Conservation (phyloP, 2,888 invertebrate genomes). For the Orthosia cruda region DNA sequence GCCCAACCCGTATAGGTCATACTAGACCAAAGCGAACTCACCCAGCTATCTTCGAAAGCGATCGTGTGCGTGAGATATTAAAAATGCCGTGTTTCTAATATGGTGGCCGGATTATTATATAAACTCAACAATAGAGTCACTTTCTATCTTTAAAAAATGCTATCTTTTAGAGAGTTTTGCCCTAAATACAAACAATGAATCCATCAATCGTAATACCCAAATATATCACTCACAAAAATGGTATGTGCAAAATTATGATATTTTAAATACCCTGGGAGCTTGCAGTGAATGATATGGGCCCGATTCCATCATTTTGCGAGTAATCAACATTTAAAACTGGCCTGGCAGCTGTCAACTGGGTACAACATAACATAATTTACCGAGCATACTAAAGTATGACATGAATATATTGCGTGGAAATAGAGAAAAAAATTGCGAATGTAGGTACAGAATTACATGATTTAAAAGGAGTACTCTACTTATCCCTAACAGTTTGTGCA, state of each 20-base stretch:
- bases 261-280: conserved; percentile 8
- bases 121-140: no score
- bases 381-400: neutral
- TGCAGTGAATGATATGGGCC: neutral
- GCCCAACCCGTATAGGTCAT: no score
- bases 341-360: conserved; percentile 35
- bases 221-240: conserved; percentile 39
- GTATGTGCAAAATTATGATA: neutral
- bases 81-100: no score
- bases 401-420: neutral
- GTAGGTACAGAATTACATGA: neutral
- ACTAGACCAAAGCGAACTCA: no score
- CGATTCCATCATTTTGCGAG: conserved; percentile 22
- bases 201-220: neutral
- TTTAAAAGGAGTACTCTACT: neutral
- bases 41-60: no score
- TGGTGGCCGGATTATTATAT: no score
- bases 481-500: no score
- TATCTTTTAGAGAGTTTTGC: no score
- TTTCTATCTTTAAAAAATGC: no score
- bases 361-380: conserved; percentile 24
- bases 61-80: no score
- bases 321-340: conserved; percentile 44
- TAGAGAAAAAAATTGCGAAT: neutral
- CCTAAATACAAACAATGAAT: neutral